Conservation (phyloP, 2,113 vertebrate species). For the Emydura subglobosa region DNA sequence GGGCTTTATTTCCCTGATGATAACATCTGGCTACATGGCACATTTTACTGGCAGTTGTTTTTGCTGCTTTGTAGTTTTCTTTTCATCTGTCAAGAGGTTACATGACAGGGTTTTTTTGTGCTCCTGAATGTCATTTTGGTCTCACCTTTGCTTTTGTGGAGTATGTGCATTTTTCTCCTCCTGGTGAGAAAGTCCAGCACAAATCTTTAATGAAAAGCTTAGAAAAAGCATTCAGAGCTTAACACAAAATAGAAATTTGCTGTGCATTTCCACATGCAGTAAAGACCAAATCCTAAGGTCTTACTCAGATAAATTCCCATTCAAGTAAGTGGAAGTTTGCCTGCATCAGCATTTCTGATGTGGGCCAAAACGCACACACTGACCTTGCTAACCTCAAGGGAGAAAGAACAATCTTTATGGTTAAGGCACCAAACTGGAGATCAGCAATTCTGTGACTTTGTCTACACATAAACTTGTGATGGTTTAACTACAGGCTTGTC, state of each 20-base stretch:
- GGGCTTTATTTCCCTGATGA: neutral
- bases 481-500: neutral
- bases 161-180: slow-evolving; percentile 35
- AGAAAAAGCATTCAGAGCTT: slow-evolving; percentile 21
- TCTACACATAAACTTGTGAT: neutral
- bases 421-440: neutral
- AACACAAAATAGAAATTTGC: slow-evolving; percentile 26
- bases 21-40: slow-evolving; percentile 59
- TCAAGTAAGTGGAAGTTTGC: neutral
- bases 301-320: neutral
- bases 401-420: neutral
- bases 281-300: slow-evolving; percentile 4
- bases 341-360: neutral
- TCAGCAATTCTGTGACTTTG: neutral
- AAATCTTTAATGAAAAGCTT: slow-evolving; percentile 46
- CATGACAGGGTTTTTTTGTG: slow-evolving; percentile 61
- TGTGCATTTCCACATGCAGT: neutral
- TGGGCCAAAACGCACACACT: neutral
- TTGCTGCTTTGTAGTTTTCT: slow-evolving; percentile 66
- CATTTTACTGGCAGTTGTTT: slow-evolving; percentile 65
- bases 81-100: slow-evolving; percentile 71
- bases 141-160: slow-evolving; percentile 63
- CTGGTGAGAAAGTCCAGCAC: slow-evolving; percentile 31
- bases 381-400: neutral
- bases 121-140: slow-evolving; percentile 61